Evolutionary conservation across 2,888 invertebrate genomes (phyloP).

Genomic region (Cosmia pyralina): DNA sequence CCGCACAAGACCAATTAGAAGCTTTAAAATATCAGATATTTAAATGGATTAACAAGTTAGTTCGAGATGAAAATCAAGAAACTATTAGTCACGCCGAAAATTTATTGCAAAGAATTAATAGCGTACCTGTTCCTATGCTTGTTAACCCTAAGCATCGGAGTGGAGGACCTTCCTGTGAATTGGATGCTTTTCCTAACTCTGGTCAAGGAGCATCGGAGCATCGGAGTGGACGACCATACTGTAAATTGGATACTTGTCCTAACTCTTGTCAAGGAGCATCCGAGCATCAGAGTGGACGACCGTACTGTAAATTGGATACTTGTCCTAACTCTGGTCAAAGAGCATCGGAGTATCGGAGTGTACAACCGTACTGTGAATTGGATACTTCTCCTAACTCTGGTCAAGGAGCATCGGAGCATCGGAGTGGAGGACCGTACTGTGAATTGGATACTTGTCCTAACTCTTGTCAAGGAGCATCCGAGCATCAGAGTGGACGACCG

Average conservation of each 20-base stretch:
- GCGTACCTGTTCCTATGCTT: constrained; percentile 71
- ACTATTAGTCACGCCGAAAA: constrained; percentile 72
- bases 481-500: background rate
- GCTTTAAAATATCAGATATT: constrained; percentile 82
- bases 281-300: too few species aligned
- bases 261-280: too few species aligned
- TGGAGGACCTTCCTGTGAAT: background rate
- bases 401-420: too few species aligned
- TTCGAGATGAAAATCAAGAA: constrained; percentile 71
- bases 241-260: too few species aligned
- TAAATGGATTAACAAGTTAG: constrained; percentile 81
- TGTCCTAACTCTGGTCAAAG: too few species aligned
- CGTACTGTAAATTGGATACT: too few species aligned
- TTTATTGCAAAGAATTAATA: constrained; percentile 75
- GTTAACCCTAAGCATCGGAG: constrained; percentile 23
- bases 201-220: too few species aligned
- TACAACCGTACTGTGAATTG: too few species aligned
- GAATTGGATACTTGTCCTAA: background rate
- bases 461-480: background rate
- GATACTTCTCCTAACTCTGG: too few species aligned
- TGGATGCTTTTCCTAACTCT: background rate
- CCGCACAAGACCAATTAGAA: constrained; percentile 76
- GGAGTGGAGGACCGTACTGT: background rate
- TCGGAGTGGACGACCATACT: too few species aligned
- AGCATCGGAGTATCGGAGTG: too few species aligned